These are phyloP conservation scores for Tauraco erythrolophus DNA, from an alignment of 2,113 vertebrate species.

Conservation along the genomic window DNA sequence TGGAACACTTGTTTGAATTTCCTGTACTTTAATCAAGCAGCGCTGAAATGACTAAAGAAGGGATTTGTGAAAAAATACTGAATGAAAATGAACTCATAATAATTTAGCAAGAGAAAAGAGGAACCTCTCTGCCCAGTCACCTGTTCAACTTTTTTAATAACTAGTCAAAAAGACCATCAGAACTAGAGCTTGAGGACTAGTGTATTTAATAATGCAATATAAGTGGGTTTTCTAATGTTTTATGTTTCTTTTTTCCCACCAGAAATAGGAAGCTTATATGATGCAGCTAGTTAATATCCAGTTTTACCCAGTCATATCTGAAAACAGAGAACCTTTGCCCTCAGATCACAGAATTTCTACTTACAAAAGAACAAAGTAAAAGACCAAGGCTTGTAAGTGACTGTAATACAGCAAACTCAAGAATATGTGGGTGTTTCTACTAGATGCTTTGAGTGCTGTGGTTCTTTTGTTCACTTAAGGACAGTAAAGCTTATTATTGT, in stretches of 20 bases:
- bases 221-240: background rate
- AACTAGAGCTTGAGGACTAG: background rate
- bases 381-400: background rate
- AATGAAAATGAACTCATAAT: background rate
- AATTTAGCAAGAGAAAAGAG: background rate
- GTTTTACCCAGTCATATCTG: background rate
- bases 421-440: constrained; percentile 5
- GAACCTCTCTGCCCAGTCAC: background rate
- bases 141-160: background rate
- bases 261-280: background rate
- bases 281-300: background rate
- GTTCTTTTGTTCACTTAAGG: background rate
- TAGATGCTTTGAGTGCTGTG: background rate
- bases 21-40: background rate
- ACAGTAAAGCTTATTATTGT: background rate
- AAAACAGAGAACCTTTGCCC: background rate
- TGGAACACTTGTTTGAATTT: background rate
- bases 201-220: background rate
- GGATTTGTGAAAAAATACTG: background rate
- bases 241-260: background rate
- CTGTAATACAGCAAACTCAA: background rate
- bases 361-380: constrained; percentile 23
- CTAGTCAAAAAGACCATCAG: background rate
- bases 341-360: constrained; percentile 5
- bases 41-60: background rate